These are phyloP conservation scores for Pavo muticus DNA, from an alignment of 2,113 vertebrate species.

Conservation along the genomic window DNA sequence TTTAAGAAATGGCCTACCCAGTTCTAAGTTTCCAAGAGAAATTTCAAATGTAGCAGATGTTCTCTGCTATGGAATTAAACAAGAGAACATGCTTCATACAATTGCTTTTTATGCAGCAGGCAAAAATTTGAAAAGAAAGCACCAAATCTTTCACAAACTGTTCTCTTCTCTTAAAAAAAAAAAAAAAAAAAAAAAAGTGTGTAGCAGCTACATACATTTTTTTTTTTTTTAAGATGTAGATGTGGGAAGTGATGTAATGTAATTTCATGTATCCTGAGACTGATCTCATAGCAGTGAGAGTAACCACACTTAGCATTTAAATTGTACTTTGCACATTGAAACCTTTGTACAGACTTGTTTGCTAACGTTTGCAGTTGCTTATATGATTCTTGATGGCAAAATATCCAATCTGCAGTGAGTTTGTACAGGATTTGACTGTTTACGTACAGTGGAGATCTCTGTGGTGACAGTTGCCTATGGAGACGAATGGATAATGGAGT, in stretches of 20 bases:
- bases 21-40: background rate
- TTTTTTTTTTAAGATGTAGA: background rate
- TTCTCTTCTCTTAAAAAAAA: no score
- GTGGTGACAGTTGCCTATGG: conserved; percentile 71
- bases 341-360: background rate
- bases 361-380: background rate
- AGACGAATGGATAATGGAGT: conserved; percentile 42
- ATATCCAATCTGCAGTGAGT: conserved; percentile 16
- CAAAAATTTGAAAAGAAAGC: conserved; percentile 17
- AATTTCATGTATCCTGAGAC: background rate
- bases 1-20: background rate
- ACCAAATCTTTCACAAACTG: background rate
- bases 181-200: background rate
- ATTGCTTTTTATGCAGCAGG: background rate
- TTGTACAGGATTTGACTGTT: conserved; percentile 31
- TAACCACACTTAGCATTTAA: background rate
- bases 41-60: background rate
- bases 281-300: background rate
- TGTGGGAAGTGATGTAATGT: conserved; percentile 7
- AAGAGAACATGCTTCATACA: background rate
- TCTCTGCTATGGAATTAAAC: background rate
- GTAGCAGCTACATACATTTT: background rate
- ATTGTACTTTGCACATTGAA: background rate
- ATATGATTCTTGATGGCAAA: background rate
- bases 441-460: conserved; percentile 61